A percentile compares a stretch with the other conserved stretches of the same genome.
phyloP scores from a whole-genome alignment of 2,113 vertebrate species.

The Neoarius graeffei region DNA sequence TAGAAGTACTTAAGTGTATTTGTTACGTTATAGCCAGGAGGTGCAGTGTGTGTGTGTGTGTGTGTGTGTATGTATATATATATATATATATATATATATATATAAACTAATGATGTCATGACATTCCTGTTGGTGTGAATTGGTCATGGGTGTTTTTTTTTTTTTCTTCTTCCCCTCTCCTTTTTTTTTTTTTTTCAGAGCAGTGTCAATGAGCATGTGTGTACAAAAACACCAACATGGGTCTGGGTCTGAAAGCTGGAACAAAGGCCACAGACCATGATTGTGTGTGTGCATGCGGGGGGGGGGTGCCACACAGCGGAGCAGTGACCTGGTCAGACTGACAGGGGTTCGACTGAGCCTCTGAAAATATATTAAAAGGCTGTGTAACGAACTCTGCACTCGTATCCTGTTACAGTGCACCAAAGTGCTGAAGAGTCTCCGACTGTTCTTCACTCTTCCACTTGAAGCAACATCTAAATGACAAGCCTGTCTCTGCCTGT shows the following conservation, averaged over 20 bases:
- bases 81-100: no score
- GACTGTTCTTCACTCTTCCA: constrained; percentile 10
- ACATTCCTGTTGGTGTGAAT: not conserved
- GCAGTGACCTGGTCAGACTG: constrained; percentile 30
- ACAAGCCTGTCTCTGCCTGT: not conserved
- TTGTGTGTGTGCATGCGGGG: constrained; percentile 15
- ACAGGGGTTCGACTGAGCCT: constrained; percentile 45
- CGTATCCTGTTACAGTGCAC: constrained; percentile 37
- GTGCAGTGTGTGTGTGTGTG: no score
- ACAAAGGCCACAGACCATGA: constrained; percentile 25
- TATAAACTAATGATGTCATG: no score
- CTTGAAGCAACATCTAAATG: not conserved
- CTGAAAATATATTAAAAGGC: constrained; percentile 50
- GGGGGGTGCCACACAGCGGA: constrained; percentile 3
- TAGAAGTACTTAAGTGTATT: not conserved
- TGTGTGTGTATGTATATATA: no score
- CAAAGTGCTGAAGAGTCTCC: constrained; percentile 36
- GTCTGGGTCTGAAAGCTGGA: constrained; percentile 47
- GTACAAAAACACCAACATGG: constrained; percentile 44
- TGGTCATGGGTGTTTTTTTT: not conserved
- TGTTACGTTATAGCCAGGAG: not conserved
- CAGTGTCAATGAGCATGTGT: not conserved
- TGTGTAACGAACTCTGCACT: constrained; percentile 37
- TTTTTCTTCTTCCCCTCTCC: not conserved
- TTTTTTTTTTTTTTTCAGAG: not conserved